phyloP scores from a whole-genome alignment of 2,113 vertebrate genomes.

The human (Homo sapiens) region GRCh38 chr16:5849001-5849500 shows the following conservation, averaged over 20 bases:
- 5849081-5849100: neutral
- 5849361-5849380: fast-evolving
- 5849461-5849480: neutral
- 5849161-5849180: too few relatives aligned
- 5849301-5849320: neutral
- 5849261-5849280: neutral
- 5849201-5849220: neutral
- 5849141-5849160: neutral
- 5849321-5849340: neutral
- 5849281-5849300: neutral
- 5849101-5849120: neutral
- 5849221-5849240: neutral
- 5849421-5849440: neutral
- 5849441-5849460: neutral
- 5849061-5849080: fast-evolving
- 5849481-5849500: too few relatives aligned
- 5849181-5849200: too few relatives aligned
- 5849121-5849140: neutral
- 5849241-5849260: neutral
- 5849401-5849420: fast-evolving
- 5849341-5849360: neutral
- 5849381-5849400: fast-evolving
- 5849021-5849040: neutral
- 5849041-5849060: fast-evolving
- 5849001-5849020: neutral